A percentile compares a stretch with the other conserved stretches of the same genome.
Conservation (phyloP, 2,888 invertebrate genomes). For the Saturnia japonica region DNA sequence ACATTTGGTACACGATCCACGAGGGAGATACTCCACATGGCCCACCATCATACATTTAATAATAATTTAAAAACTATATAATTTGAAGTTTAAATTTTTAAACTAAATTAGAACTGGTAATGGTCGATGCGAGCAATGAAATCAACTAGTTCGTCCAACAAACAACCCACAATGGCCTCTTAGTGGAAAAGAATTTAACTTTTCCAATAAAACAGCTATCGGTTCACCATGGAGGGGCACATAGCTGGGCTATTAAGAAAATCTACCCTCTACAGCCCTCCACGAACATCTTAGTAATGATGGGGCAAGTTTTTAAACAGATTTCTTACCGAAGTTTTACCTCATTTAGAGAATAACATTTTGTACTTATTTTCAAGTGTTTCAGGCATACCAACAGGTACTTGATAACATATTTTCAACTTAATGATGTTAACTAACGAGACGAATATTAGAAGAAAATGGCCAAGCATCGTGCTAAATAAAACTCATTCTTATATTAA, state of each 20-base stretch:
- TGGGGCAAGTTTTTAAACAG: constrained; percentile 5
- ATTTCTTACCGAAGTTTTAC: neutral
- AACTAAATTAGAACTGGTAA: neutral
- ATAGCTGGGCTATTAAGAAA: constrained; percentile 20
- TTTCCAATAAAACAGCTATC: constrained; percentile 30
- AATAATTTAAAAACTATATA: neutral
- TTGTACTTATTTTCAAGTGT: neutral
- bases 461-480: too few species aligned
- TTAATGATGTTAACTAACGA: too few species aligned
- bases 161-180: constrained; percentile 24
- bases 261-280: neutral
- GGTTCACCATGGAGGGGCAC: constrained; percentile 15
- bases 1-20: too few species aligned
- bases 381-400: neutral
- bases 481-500: too few species aligned
- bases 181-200: constrained; percentile 27
- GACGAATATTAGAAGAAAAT: too few species aligned
- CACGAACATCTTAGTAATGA: neutral
- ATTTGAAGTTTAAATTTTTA: neutral
- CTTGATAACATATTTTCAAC: too few species aligned
- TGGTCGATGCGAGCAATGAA: constrained; percentile 24
- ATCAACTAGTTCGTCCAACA: constrained; percentile 24
- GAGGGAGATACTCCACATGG: too few species aligned
- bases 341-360: neutral
- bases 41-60: too few species aligned